Base-by-base conservation (phyloP, 2,888 invertebrate genomes). In the Drosophila subquinaria region DNA sequence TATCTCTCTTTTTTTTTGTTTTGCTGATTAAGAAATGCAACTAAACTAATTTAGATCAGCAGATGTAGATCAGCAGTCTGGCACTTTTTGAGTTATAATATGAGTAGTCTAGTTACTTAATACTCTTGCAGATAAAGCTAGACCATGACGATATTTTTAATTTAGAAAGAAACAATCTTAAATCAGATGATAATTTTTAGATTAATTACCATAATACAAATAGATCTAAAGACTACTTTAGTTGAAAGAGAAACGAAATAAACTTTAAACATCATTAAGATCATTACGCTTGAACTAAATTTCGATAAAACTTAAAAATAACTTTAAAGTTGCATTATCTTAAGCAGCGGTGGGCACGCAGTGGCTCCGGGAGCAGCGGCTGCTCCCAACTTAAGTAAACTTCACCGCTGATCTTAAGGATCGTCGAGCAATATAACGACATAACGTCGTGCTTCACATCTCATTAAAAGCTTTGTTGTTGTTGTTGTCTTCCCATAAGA, bases 401-500 rank as follows among this genome's bases (percentile, higher is more conserved):
- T n/a, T n/a, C n/a, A n/a, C n/a, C n/a, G n/a, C n/a, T n/a, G n/a
- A 11, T 33, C 17, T 5, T 50, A 11, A 20, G 50, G 20, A 36
- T 36, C 13, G 6, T 13, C 2, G 1, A 17, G 17, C 17, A 17
- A 17, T 17, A 17, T 1, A 17, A 17, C 17, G 17, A 17, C 17
- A 17, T 17, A 15, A 17, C 20, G 20, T 35, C 20, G 20, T 20
- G 20, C 8, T 20, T 20, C 10, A 30, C 8, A 20, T 56, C 23
- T 23, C 20, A 36, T 23, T 36, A 20, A 23, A 45, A 23, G n/a
- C 45, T 33, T 43, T 56, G 55, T 42, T 17, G 13, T 13, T 17
- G 13, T 13, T 9, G 5, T 6, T 13, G 17, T n/a, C 17, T 56
- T 47, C 57, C 27, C 57, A 57, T 5, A 38, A 51, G 65, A 61